Percentiles rank a stretch among this genome's conserved stretches.
phyloP scores from a whole-genome alignment of 2,113 vertebrate species.

The Sinocyclocheilus rhinocerous region DNA sequence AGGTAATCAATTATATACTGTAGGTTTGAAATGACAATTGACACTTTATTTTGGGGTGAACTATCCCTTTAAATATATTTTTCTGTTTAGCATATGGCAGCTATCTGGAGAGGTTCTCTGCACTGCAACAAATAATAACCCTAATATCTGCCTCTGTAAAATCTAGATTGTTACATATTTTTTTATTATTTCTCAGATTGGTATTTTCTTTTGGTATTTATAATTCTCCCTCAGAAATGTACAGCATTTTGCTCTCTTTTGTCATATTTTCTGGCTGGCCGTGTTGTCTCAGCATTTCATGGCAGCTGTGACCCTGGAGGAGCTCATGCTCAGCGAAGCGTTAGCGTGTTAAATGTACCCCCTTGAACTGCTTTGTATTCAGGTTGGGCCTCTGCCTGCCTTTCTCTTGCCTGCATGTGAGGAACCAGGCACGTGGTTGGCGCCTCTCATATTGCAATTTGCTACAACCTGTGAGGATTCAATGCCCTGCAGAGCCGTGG shows the following conservation, averaged over 20 bases:
- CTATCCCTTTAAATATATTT: not conserved
- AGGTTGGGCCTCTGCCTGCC: not conserved
- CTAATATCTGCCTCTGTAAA: not conserved
- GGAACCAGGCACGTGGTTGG: constrained; percentile 39
- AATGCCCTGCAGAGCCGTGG: not conserved
- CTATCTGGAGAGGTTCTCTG: not conserved
- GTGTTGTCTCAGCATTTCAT: constrained; percentile 37
- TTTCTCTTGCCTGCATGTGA: constrained; percentile 16
- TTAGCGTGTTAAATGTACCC: constrained; percentile 33
- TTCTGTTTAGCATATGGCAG: not conserved
- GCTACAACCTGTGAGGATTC: not conserved
- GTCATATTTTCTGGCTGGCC: constrained; percentile 43
- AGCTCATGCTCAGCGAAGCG: constrained; percentile 35
- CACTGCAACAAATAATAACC: not conserved
- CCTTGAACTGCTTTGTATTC: constrained; percentile 40
- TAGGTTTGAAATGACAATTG: not conserved
- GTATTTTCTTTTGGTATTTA: not conserved
- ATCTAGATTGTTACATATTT: not conserved
- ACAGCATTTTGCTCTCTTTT: constrained; percentile 8
- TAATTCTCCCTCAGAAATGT: not conserved
- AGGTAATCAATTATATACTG: not conserved
- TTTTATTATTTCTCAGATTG: not conserved
- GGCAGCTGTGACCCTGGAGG: constrained; percentile 48
- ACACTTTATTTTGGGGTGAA: not conserved
- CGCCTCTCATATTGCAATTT: constrained; percentile 5